Conservation (phyloP, 92 coral and sea anemone species). For the Pocillopora meandrina region DNA sequence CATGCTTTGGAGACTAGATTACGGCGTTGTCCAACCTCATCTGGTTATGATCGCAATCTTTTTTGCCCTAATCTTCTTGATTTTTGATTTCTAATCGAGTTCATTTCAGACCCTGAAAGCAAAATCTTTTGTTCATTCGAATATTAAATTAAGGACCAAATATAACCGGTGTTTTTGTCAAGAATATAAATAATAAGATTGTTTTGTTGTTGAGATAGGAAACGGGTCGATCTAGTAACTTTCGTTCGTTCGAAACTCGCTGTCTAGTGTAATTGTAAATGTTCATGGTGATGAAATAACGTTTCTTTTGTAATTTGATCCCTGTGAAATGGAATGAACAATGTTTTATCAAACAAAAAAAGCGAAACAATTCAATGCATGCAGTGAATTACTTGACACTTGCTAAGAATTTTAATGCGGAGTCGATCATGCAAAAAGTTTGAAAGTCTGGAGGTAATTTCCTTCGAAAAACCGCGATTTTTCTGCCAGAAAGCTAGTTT, state of each 20-base stretch:
- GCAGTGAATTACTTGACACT: constrained; percentile 40
- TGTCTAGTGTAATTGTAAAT: constrained; percentile 11
- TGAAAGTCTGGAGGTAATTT: constrained; percentile 25
- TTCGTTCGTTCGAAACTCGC: not conserved
- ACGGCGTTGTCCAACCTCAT: not conserved
- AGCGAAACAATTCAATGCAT: constrained; percentile 39
- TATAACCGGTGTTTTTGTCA: constrained; percentile 29
- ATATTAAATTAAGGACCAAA: constrained; percentile 39
- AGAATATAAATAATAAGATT: constrained; percentile 12
- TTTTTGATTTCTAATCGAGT: constrained; percentile 22
- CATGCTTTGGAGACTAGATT: not conserved
- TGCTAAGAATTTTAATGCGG: constrained; percentile 37
- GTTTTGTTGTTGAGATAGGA: constrained; percentile 12
- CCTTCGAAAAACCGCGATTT: not conserved
- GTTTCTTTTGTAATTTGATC: constrained; percentile 21
- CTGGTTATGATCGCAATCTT: not conserved
- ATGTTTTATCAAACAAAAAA: constrained; percentile 28
- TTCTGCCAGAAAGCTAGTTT: not conserved
- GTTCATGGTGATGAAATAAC: not conserved
- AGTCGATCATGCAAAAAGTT: constrained; percentile 36
- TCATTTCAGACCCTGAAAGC: constrained; percentile 17
- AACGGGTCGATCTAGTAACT: not conserved
- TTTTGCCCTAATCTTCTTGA: not conserved
- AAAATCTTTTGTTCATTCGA: constrained; percentile 30
- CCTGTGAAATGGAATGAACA: constrained; percentile 20